Conservation (phyloP, 2,113 vertebrate species). For the Sigmodon hispidus region DNA sequence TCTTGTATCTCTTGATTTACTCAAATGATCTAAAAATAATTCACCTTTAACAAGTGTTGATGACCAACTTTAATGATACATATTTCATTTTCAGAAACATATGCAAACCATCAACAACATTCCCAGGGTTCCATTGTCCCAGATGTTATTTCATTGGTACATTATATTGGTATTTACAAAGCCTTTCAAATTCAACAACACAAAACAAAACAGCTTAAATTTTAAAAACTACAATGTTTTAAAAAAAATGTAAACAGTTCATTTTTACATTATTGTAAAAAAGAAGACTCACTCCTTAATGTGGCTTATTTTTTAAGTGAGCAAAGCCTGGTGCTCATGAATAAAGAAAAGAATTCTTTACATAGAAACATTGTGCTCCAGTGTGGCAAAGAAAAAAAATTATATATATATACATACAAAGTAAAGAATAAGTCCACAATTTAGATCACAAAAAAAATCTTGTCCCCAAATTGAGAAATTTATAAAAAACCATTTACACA, state of each 20-base stretch:
- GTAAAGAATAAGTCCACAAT: slow-evolving; percentile 86
- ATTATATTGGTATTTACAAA: slow-evolving; percentile 88
- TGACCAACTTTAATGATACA: slow-evolving; percentile 87
- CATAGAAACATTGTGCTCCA: slow-evolving; percentile 88
- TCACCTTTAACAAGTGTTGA: slow-evolving; percentile 80
- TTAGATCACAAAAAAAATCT: slow-evolving; percentile 83
- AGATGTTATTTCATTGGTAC: slow-evolving; percentile 90
- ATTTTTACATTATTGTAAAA: slow-evolving; percentile 88
- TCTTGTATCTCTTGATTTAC: slow-evolving; percentile 47
- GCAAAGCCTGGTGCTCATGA: slow-evolving; percentile 84
- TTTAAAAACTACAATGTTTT: slow-evolving; percentile 88
- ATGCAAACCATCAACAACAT: slow-evolving; percentile 89
- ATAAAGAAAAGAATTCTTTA: slow-evolving; percentile 87
- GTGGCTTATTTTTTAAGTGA: slow-evolving; percentile 84
- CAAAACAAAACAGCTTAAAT: slow-evolving; percentile 84
- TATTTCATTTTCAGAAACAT: slow-evolving; percentile 84
- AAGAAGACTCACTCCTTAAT: slow-evolving; percentile 86
- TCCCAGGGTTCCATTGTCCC: slow-evolving; percentile 78
- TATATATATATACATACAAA: slow-evolving; percentile 80
- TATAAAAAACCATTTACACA: slow-evolving; percentile 87
- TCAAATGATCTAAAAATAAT: slow-evolving; percentile 66
- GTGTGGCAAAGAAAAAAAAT: slow-evolving; percentile 85
- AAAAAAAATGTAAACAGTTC: slow-evolving; percentile 90
- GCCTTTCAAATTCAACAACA: slow-evolving; percentile 85
- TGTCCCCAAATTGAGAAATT: slow-evolving; percentile 83